Evolutionary conservation across 1,140 invertebrate species (phyloP), one percentile per base, ranked within the genome.

Genomic region (Lerema accius): DNA sequence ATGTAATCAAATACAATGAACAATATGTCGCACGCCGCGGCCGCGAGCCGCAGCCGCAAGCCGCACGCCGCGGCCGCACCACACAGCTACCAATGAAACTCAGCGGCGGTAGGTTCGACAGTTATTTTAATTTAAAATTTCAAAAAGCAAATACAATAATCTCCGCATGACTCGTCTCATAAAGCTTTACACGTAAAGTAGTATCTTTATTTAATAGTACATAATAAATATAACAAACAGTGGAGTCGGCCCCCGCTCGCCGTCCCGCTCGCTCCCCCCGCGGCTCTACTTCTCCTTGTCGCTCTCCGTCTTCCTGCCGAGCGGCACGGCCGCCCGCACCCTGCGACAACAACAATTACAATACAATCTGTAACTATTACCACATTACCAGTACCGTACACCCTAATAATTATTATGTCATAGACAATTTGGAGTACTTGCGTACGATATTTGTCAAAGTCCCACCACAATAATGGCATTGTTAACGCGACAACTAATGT

Each of bases 251-350:
- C n/a, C n/a, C n/a, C n/a, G n/a, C n/a, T 63, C 56, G 39, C 43
- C 60, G 46, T n/a, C 53, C 28, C 60, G 35, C 63, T 53, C 65
- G 46, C 65, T 28, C 69, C n/a, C n/a, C n/a, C n/a, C n/a, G n/a
- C n/a, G n/a, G 28, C 63, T 92, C 94, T 96, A 97, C 93, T 97
- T 95, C 89, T 97, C 96, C 92, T 96, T 96, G 70, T 94, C 92
- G 75, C 94, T 94, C 75, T 95, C 94, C 71, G 94, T 93, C 92
- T 98, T 98, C 92, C 97, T 96, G 71, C 96, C 96, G 89, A 98
- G 94, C 61, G 97, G 97, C 84, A 98, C 94, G 65, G 96, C 96
- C 68, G 96, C 95, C 88, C 96, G 96, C 71, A 98, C 95, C 90
- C 97, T 98, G 92, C 10, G 93, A 93, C 66, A 64, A 50, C 7